Evolutionary conservation across 2,888 invertebrate species (phyloP), one percentile per base, ranked within the genome.

Genomic region (Metellina segmentata): DNA sequence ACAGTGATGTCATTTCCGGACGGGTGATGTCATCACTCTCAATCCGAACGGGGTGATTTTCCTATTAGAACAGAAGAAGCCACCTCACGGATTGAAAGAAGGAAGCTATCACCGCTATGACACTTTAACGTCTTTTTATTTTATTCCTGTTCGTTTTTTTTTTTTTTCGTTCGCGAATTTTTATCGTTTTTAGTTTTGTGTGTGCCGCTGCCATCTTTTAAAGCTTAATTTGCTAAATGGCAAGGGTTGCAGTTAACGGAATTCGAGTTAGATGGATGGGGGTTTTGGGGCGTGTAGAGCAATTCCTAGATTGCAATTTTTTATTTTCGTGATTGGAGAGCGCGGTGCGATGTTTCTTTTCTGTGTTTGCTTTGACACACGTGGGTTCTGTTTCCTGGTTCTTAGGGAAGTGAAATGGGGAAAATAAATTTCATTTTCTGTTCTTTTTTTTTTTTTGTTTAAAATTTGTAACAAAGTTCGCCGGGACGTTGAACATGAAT

Each of bases 1-100:
- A 81, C 79, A 51, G 89, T 89, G 89, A 89, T 79, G 89, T 89
- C 89, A 89, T 82, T 77, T 89, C 89, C 82, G 89, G 19, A 34
- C 74, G 13, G 8, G 71, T 89, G 89, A 89, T 89, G 82, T 89
- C 89, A 89, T 77, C 89, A 13, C 11, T 34, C 16, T 49, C 34
- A 49, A 51, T 49, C 16, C 48, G 51, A 49, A 78, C 13, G 49
- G 72, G 52, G 83, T 74, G 74, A 85, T 85, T 74, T 85, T 85
- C 74, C 79, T 79, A 34, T 74, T 81, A 52, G 78, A 2, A 52
- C 13, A 9, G 52, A 61, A 49, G 61, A 48, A 52, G 81, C 51
- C 8, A 20, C 34, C n/a, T 13, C 34, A 34, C 34, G 34, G n/a
- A 34, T 71, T 71, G 72, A 72, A 87, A 72, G 61, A 72, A 87